phyloP scores from a whole-genome alignment of 2,797 vertebrate species.

The Steatocranus sp. region DNA sequence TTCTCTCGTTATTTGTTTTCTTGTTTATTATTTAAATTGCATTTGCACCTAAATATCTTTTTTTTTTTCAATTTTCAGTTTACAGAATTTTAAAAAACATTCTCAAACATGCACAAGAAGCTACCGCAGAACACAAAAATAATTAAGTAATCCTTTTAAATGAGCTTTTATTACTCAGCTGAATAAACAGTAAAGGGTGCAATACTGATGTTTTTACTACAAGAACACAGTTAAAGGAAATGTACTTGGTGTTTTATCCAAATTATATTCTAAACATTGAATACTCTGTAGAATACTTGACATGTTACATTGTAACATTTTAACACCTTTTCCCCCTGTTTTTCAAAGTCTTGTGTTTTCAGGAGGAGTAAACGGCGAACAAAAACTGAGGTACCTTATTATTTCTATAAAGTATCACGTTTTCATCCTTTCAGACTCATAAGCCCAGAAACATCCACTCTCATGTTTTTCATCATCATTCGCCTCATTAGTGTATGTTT shows the following conservation, averaged over 20 bases:
- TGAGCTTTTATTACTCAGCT: neutral
- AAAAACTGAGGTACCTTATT: slow-evolving; percentile 33
- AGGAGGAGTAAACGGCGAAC: slow-evolving; percentile 55
- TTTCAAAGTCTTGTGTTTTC: slow-evolving; percentile 51
- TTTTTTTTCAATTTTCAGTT: neutral
- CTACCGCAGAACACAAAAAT: rapidly evolving
- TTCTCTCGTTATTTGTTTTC: neutral
- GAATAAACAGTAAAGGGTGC: neutral
- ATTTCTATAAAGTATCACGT: neutral
- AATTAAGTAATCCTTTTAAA: neutral
- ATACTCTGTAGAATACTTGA: neutral
- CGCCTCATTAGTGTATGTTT: neutral
- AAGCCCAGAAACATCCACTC: neutral
- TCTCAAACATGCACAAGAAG: neutral
- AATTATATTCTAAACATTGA: rapidly evolving
- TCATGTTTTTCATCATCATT: neutral
- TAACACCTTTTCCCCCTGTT: slow-evolving; percentile 13
- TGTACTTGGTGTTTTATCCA: neutral
- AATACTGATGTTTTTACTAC: neutral
- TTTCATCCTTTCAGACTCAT: neutral
- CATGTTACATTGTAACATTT: neutral
- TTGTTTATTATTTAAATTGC: neutral
- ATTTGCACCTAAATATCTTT: neutral
- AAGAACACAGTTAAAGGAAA: neutral
- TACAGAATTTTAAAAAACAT: rapidly evolving